These are phyloP conservation scores for Cyrtorhinus lividipennis DNA, from an alignment of 1,140 invertebrate species.

Conservation along the genomic window DNA sequence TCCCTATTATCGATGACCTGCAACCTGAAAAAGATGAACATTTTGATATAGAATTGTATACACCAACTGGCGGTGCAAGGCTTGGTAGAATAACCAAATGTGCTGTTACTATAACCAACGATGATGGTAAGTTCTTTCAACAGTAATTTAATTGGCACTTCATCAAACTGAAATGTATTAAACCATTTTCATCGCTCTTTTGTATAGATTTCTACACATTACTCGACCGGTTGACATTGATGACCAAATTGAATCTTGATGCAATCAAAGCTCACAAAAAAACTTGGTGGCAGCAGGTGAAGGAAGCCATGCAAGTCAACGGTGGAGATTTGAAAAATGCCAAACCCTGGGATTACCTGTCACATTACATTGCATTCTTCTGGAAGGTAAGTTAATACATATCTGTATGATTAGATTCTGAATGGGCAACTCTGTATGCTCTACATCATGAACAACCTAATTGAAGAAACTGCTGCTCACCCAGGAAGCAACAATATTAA, in stretches of 20 bases:
- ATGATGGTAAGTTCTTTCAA: constrained; percentile 45
- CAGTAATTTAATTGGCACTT: too few relatives aligned
- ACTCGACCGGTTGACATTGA: constrained; percentile 37
- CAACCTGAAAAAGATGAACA: constrained; percentile 49
- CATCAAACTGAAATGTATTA: too few relatives aligned
- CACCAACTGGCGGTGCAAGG: constrained; percentile 38
- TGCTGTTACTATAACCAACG: constrained; percentile 51
- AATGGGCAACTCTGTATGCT: neutral
- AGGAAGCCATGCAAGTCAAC: constrained; percentile 47
- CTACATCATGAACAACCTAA: too few relatives aligned
- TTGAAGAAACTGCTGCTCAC: too few relatives aligned
- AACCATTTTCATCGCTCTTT: too few relatives aligned
- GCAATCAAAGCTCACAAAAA: constrained; percentile 37
- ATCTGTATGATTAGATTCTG: constrained; percentile 8
- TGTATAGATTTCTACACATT: constrained; percentile 45
- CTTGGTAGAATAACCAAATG: constrained; percentile 40
- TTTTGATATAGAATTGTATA: constrained; percentile 43
- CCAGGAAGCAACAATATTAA: too few relatives aligned
- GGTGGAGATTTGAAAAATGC: constrained; percentile 46
- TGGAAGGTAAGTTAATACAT: too few relatives aligned
- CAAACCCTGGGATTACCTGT: constrained; percentile 64
- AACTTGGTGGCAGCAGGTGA: constrained; percentile 42
- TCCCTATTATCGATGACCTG: constrained; percentile 45
- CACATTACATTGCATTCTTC: constrained; percentile 92
- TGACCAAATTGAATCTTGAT: constrained; percentile 44